phyloP scores from a whole-genome alignment of 1,140 invertebrate species.

The Phthorimaea operculella region DNA sequence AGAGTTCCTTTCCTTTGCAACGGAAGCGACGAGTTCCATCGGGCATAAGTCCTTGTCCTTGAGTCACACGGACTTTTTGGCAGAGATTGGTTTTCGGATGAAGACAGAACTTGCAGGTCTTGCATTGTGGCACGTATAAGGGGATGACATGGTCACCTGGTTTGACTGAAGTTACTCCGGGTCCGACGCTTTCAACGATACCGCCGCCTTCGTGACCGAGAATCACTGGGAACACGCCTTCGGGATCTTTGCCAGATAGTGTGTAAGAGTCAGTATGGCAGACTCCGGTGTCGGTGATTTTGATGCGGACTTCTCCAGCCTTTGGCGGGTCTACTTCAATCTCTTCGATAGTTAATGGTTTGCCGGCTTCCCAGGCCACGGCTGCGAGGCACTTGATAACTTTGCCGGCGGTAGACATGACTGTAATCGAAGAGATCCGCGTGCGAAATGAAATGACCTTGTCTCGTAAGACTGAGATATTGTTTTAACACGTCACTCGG shows the following conservation, averaged over 20 bases:
- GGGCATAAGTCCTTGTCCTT: neutral
- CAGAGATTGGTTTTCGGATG: neutral
- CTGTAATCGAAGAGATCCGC: too few relatives aligned
- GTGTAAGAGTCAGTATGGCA: neutral
- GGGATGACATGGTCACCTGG: neutral
- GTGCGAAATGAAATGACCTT: too few relatives aligned
- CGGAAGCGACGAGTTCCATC: neutral
- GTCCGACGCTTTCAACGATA: neutral
- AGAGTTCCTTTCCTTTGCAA: neutral
- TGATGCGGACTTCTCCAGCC: neutral
- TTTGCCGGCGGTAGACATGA: neutral
- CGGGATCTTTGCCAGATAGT: neutral
- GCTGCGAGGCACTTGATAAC: neutral
- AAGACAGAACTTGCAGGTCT: neutral
- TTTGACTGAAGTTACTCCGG: neutral
- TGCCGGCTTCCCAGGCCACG: neutral
- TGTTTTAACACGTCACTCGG: too few relatives aligned
- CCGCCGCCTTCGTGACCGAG: constrained; percentile 1
- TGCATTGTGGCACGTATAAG: neutral
- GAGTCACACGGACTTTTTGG: neutral
- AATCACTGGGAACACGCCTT: neutral
- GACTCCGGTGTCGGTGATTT: neutral
- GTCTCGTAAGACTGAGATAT: too few relatives aligned
- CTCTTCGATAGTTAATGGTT: neutral
- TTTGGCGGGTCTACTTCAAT: neutral